Evolutionary conservation across 2,797 vertebrate genomes (phyloP), one percentile per base, ranked within the genome.

Genomic region (Gymnodraco acuticeps): DNA sequence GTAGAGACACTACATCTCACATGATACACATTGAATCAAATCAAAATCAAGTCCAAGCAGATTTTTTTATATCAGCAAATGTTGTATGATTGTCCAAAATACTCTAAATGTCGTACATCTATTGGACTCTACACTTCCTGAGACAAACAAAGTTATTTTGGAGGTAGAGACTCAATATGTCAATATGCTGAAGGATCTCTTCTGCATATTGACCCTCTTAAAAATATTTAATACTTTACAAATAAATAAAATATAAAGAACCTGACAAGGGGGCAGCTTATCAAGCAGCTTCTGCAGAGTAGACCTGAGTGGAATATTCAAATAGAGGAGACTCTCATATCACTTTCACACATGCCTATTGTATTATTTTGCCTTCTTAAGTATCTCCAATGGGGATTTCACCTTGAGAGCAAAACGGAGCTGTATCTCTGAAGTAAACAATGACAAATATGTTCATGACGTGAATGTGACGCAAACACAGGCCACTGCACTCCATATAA

Each of bases 191-290:
- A 9, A 45, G 58, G 6, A 62, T 5, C 2, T 27, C 2, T 50
- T 59, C 23, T 27, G 20, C 20, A 20, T 2, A 20, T 20, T 20
- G 23, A 3, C 23, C 23, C 3, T 3, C 3, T 27, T 27, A 17
- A 62, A 62, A 70, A 52, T 27, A 3, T 50, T 51, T 15, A 58
- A 70, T 56, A 10, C 67, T 56, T 4, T 45, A n/a, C n/a, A n/a
- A n/a, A n/a, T n/a, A n/a, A n/a, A n/a, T n/a, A n/a, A n/a, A n/a
- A n/a, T n/a, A n/a, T n/a, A n/a, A n/a, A n/a, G n/a, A n/a, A n/a
- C n/a, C n/a, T n/a, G n/a, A n/a, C n/a, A 53, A 31, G 3, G 19
- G 33, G 17, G 58, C 23, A 59, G 59, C 33, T 60, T 58, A 42
- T 33, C 16, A 65, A 59, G 55, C 59, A 61, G 63, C 54, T 48